Evolutionary conservation across 2,113 vertebrate species (phyloP).

Genomic region (Ammodytes marinus): DNA sequence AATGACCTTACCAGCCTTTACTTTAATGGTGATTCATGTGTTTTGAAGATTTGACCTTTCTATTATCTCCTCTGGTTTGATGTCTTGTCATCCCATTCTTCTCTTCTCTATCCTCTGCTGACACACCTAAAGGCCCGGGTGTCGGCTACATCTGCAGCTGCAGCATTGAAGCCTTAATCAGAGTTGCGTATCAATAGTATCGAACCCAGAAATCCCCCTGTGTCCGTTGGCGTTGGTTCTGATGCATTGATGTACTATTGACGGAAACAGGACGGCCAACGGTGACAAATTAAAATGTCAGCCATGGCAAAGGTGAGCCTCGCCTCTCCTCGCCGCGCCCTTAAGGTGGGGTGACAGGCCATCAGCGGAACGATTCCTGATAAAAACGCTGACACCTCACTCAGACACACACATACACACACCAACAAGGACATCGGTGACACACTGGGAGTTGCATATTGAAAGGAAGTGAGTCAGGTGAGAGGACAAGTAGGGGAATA

Average conservation of each 20-base stretch:
- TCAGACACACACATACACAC: conserved; percentile 47
- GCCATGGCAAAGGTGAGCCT: conserved; percentile 80
- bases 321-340: conserved; percentile 57
- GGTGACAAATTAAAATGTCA: conserved; percentile 86
- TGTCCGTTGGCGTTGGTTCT: conserved; percentile 72
- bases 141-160: conserved; percentile 25
- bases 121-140: background rate
- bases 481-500: conserved; percentile 39
- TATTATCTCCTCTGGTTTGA: conserved; percentile 38
- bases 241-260: conserved; percentile 81
- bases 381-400: conserved; percentile 79
- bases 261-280: conserved; percentile 71
- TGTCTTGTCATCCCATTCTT: conserved; percentile 35
- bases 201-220: conserved; percentile 67
- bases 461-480: conserved; percentile 58
- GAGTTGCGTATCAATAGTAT: conserved; percentile 75
- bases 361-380: conserved; percentile 73
- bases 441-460: conserved; percentile 60
- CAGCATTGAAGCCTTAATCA: conserved; percentile 71
- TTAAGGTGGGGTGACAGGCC: conserved; percentile 76
- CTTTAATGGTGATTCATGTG: conserved; percentile 42
- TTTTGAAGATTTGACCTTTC: conserved; percentile 54
- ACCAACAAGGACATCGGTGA: conserved; percentile 73
- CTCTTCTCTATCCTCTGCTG: conserved; percentile 19
- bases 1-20: conserved; percentile 36